Evolutionary conservation across 2,113 vertebrate genomes (phyloP).

Genomic region (Capra hircus): DNA sequence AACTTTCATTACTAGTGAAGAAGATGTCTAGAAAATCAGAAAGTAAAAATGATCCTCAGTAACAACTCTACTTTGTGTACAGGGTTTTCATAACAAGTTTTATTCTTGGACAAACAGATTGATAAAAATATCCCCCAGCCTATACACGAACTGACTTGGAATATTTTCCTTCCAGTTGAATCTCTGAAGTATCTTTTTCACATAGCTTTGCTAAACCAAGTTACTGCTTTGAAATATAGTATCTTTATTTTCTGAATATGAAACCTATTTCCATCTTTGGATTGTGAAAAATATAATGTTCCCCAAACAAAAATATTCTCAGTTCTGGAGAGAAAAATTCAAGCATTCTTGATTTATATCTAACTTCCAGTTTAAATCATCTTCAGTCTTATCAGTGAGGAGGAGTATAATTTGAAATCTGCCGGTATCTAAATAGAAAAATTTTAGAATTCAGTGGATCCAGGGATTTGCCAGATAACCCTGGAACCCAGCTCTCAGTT

Average conservation of each 20-base stretch:
- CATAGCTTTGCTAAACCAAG: constrained; percentile 11
- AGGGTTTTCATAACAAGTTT: not conserved
- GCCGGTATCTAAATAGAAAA: not conserved
- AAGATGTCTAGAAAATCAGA: not conserved
- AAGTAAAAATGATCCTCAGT: not conserved
- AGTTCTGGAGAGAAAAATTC: not conserved
- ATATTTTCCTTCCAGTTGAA: not conserved
- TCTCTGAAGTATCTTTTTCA: not conserved
- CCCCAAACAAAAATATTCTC: not conserved
- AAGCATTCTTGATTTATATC: not conserved
- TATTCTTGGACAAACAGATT: not conserved
- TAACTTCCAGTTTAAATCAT: not conserved
- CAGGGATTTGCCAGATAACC: not conserved
- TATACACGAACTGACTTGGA: not conserved
- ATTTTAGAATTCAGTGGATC: not conserved
- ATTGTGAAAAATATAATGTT: not conserved
- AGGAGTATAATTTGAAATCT: not conserved
- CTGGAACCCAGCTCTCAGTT: not conserved
- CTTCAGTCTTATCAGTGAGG: not conserved
- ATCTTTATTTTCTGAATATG: not conserved
- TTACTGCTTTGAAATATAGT: not conserved
- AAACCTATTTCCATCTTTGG: not conserved
- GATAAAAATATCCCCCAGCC: not conserved
- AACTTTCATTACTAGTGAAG: not conserved
- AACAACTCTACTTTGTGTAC: not conserved